phyloP scores from a whole-genome alignment of 2,797 vertebrate genomes.

The Sebastes minor region DNA sequence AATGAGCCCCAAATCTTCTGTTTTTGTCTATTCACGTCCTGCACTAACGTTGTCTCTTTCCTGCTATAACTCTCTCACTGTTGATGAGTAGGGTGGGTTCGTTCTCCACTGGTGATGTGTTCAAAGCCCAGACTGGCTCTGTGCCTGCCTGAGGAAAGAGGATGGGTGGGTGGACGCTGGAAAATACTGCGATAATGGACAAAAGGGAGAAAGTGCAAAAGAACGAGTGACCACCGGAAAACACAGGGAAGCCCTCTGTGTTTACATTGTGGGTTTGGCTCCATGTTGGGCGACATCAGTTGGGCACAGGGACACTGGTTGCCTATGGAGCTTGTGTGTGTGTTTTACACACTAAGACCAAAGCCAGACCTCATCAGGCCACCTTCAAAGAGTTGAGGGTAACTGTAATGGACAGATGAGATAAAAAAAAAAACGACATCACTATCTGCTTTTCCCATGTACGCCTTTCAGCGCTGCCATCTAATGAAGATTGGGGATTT shows the following conservation, averaged over 20 bases:
- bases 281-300: constrained; percentile 35
- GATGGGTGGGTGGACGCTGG: constrained; percentile 72
- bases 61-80: constrained; percentile 68
- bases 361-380: constrained; percentile 12
- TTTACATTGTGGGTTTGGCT: constrained; percentile 70
- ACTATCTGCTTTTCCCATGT: constrained; percentile 58
- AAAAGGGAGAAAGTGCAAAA: constrained; percentile 57
- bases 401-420: constrained; percentile 46
- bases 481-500: constrained; percentile 67
- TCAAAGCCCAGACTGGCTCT: constrained; percentile 52
- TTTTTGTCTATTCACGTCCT: constrained; percentile 64
- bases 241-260: constrained; percentile 52
- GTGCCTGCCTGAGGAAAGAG: constrained; percentile 58
- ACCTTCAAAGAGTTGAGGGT: constrained; percentile 46
- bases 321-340: constrained; percentile 29
- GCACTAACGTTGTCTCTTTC: constrained; percentile 58
- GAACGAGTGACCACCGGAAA: constrained; percentile 51
- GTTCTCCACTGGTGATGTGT: constrained; percentile 26
- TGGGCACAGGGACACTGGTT: constrained; percentile 23
- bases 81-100: constrained; percentile 57
- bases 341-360: constrained; percentile 45
- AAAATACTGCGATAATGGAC: constrained; percentile 66
- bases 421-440: constrained; percentile 32
- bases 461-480: constrained; percentile 45
- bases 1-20: constrained; percentile 36